phyloP scores from a whole-genome alignment of 2,888 invertebrate species.

The Leucoma salicis region DNA sequence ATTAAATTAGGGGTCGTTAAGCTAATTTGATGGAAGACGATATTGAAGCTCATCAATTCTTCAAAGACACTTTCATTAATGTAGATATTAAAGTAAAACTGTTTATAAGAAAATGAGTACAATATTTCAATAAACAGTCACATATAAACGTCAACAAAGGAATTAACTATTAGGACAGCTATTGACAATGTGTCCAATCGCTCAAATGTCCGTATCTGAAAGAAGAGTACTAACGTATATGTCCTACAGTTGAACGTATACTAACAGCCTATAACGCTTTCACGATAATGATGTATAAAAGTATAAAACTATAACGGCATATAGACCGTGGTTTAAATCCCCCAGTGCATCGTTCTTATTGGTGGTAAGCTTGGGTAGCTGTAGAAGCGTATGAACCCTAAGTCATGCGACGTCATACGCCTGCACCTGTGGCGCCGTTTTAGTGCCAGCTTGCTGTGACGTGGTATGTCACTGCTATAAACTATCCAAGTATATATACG shows the following conservation, averaged over 20 bases:
- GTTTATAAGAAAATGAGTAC: too few species aligned
- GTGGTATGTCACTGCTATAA: slow-evolving; percentile 21
- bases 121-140: too few species aligned
- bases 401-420: slow-evolving; percentile 47
- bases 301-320: slow-evolving; percentile 20
- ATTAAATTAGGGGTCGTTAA: slow-evolving; percentile 28
- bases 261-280: slow-evolving; percentile 7
- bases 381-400: slow-evolving; percentile 31
- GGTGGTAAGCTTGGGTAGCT: slow-evolving; percentile 9
- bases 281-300: slow-evolving; percentile 11
- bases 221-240: too few species aligned
- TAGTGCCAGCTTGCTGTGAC: slow-evolving; percentile 31
- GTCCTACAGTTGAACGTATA: too few species aligned
- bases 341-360: slow-evolving; percentile 36
- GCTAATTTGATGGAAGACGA: slow-evolving; percentile 28
- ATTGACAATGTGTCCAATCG: too few species aligned
- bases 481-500: background rate
- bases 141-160: too few species aligned
- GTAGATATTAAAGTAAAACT: too few species aligned
- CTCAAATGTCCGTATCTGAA: too few species aligned
- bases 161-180: too few species aligned
- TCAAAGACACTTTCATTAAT: slow-evolving; percentile 19
- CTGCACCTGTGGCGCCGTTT: slow-evolving; percentile 41
- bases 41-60: slow-evolving; percentile 23
- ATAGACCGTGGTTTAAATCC: slow-evolving; percentile 24